Percentiles rank a stretch among this genome's conserved stretches.
phyloP scores from a whole-genome alignment of 2,113 vertebrate genomes.

The Hypomesus transpacificus region DNA sequence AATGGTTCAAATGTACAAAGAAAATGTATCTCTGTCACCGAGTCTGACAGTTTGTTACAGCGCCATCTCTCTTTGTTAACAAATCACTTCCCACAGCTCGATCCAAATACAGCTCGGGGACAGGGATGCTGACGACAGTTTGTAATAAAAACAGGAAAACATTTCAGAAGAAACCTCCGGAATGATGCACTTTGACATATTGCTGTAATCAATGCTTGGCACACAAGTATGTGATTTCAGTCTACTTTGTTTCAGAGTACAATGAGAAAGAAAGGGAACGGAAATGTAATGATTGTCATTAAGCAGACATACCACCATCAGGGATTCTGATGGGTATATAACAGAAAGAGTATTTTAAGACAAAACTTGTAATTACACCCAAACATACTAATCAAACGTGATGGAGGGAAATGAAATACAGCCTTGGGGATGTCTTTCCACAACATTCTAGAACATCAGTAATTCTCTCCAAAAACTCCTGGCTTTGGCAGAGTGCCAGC shows the following conservation, averaged over 20 bases:
- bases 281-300: constrained; percentile 62
- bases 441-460: constrained; percentile 50
- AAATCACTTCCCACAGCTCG: constrained; percentile 35
- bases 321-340: constrained; percentile 54
- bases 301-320: constrained; percentile 55
- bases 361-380: constrained; percentile 66
- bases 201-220: constrained; percentile 68
- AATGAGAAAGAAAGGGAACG: constrained; percentile 37
- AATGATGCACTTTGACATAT: constrained; percentile 47
- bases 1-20: constrained; percentile 46
- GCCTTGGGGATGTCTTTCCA: constrained; percentile 39
- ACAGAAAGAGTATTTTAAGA: constrained; percentile 56
- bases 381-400: constrained; percentile 59
- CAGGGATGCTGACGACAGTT: constrained; percentile 44
- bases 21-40: constrained; percentile 28
- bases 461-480: constrained; percentile 30
- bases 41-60: constrained; percentile 16
- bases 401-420: constrained; percentile 35
- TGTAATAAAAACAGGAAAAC: constrained; percentile 32
- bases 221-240: constrained; percentile 58
- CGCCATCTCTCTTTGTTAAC: constrained; percentile 32
- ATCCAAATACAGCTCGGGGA: constrained; percentile 38
- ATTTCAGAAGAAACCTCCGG: constrained; percentile 43
- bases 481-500: constrained; percentile 29
- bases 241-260: constrained; percentile 60